phyloP scores from a whole-genome alignment of 1,140 invertebrate genomes.

The Drosophila equinoxialis region DNA sequence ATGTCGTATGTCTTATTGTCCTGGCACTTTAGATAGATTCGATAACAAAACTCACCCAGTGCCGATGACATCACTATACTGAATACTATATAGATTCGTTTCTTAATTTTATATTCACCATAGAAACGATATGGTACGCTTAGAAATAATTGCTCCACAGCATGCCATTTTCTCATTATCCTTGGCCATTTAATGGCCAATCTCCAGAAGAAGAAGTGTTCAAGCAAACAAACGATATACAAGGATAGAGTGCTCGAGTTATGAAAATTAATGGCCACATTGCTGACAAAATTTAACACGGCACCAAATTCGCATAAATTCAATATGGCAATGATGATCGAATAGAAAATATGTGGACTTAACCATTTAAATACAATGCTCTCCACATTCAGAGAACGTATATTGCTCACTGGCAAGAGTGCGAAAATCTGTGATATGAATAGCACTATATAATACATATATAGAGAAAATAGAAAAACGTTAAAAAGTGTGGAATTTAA shows the following conservation, averaged over 20 bases:
- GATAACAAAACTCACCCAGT: slow-evolving; percentile 38
- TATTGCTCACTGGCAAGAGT: slow-evolving; percentile 64
- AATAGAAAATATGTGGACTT: slow-evolving; percentile 55
- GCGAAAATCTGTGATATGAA: slow-evolving; percentile 74
- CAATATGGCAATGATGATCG: slow-evolving; percentile 45
- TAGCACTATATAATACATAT: slow-evolving; percentile 44
- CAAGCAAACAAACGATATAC: slow-evolving; percentile 70
- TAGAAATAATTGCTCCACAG: slow-evolving; percentile 69
- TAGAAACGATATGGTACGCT: slow-evolving; percentile 70
- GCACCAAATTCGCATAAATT: slow-evolving; percentile 63
- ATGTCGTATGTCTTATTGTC: too few species aligned
- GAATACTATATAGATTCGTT: slow-evolving; percentile 65
- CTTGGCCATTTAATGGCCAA: slow-evolving; percentile 67
- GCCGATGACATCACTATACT: slow-evolving; percentile 60
- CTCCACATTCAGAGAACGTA: slow-evolving; percentile 39
- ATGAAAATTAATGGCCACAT: slow-evolving; percentile 64
- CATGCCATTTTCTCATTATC: slow-evolving; percentile 63
- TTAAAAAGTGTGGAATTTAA: too few species aligned
- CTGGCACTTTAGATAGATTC: too few species aligned
- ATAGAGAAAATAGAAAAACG: too few species aligned
- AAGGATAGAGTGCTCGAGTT: slow-evolving; percentile 65
- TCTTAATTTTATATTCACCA: slow-evolving; percentile 67
- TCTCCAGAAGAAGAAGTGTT: slow-evolving; percentile 75
- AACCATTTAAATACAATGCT: slow-evolving; percentile 60
- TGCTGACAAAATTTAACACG: slow-evolving; percentile 53